Evolutionary conservation across 2,113 vertebrate genomes (phyloP), one percentile per base, ranked within the genome.

Genomic region (Athene noctua): DNA sequence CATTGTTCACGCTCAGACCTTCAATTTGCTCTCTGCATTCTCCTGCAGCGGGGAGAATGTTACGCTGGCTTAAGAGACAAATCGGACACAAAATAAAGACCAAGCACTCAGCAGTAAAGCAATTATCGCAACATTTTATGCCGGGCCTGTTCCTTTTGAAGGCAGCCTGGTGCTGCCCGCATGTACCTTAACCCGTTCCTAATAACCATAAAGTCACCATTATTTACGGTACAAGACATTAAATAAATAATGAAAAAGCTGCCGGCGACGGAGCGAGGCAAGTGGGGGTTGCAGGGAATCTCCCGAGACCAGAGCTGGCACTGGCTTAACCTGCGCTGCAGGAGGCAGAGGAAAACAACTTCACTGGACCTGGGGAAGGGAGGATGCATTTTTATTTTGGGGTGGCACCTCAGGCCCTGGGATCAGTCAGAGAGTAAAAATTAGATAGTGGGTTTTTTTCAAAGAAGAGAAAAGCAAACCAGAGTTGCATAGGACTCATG

Each of bases 151-250:
- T 98, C 98, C 98, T 99, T 99, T 99, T 99, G 98, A 99, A 99
- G 99, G 98, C 98, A 98, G 98, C 97, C 98, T 98, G 98, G 98
- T 98, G 98, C 98, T 98, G 98, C 98, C 98, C 94, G 98, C 98
- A 98, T 98, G 98, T 98, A 98, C 98, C 98, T 98, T 99, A 99
- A 99, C 99, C 98, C 97, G 98, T 98, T 98, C 99, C 99, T 99
- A 99, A 99, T 99, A 99, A 99, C 99, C 99, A 99, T 99, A 99
- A 99, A 99, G 98, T 98, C 98, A 98, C 99, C 99, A 99, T 99
- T 99, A 99, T 99, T 99, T 99, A 99, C 99, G 99, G 99, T 99
- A 99, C 99, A 99, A 99, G 99, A 99, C 99, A 99, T 99, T 99
- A 99, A 98, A 98, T 98, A 98, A 98, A 98, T 98, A 98, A 98